Base-by-base conservation (phyloP, 2,113 vertebrate genomes). In the Albula goreensis region DNA sequence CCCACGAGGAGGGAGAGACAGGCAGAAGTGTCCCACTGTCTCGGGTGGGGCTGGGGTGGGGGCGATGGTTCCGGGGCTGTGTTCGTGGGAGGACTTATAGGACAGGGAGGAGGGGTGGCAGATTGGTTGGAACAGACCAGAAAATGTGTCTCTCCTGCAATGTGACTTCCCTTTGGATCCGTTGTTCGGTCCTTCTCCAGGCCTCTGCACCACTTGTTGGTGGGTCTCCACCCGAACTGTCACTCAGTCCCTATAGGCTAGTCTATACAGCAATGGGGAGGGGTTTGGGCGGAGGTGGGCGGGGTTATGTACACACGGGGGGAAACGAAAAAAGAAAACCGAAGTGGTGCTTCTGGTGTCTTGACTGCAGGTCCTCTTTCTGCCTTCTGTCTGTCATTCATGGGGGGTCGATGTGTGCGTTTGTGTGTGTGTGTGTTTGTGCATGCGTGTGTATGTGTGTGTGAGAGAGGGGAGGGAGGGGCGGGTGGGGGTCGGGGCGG, bases 261-360 rank as follows among this genome's bases (percentile, higher is more conserved):
- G 92, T 94, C 96, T 97, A 97, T 96, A 96, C 95, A 97, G 96
- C 94, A 94, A 74, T 22, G 8, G 50, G 48, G 53, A 13, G 88
- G 89, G 88, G 13, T 13, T 41, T 41, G 84, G 52, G 8, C 51
- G 48, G 53, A 6, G 88, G 88, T 86, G 13, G 56, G 49, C 22
- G 25, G 81, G 92, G 93, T 92, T 96, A 96, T 95, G 86, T 95
- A 96, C 94, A 96, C 49, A 92, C 93, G 93, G 93, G 94, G 93
- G 92, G 92, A 92, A 94, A 93, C 93, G 92, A 92, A 92, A 94
- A 93, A 93, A 93, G 95, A 94, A 94, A 91, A 96, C 95, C 93
- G 89, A 95, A 78, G 56, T 95, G 97, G 97, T 95, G 96, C 97
- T 97, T 96, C 94, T 89, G 91, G 95, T 93, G 94, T 95, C 93